These are phyloP conservation scores for Punctoribates punctum DNA, from an alignment of 2,888 invertebrate genomes.

Conservation along the genomic window DNA sequence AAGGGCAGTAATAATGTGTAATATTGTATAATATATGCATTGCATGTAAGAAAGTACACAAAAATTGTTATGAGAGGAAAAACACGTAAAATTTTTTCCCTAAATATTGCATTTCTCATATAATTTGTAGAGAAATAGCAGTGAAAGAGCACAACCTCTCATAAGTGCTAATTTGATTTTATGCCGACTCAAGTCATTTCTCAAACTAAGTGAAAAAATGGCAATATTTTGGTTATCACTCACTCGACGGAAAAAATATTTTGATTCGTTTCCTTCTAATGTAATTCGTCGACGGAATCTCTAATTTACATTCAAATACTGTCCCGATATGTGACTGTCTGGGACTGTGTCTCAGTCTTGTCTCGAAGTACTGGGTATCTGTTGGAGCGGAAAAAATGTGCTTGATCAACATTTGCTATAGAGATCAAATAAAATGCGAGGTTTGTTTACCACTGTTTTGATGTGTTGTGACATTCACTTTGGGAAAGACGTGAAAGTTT, in stretches of 20 bases:
- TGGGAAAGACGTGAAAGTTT: slow-evolving; percentile 33
- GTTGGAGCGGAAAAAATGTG: not conserved
- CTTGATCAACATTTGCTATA: too few relatives aligned
- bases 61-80: too few relatives aligned
- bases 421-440: not conserved
- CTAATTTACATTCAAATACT: slow-evolving; percentile 41
- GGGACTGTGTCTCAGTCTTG: slow-evolving; percentile 12
- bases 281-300: slow-evolving; percentile 38
- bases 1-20: too few relatives aligned
- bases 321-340: slow-evolving; percentile 34
- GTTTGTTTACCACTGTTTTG: slow-evolving; percentile 19
- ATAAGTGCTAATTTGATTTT: slow-evolving; percentile 21
- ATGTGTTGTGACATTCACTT: slow-evolving; percentile 32
- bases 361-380: slow-evolving; percentile 22
- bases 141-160: not conserved
- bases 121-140: not conserved
- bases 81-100: too few relatives aligned
- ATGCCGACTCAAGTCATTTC: slow-evolving; percentile 1
- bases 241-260: slow-evolving; percentile 43
- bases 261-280: slow-evolving; percentile 41
- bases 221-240: slow-evolving; percentile 15
- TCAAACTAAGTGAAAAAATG: not conserved
- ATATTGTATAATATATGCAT: too few relatives aligned
- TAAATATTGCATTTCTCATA: too few relatives aligned
- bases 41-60: too few relatives aligned